These are phyloP conservation scores for Thymelicus acteon DNA, from an alignment of 2,888 invertebrate genomes.

Conservation along the genomic window DNA sequence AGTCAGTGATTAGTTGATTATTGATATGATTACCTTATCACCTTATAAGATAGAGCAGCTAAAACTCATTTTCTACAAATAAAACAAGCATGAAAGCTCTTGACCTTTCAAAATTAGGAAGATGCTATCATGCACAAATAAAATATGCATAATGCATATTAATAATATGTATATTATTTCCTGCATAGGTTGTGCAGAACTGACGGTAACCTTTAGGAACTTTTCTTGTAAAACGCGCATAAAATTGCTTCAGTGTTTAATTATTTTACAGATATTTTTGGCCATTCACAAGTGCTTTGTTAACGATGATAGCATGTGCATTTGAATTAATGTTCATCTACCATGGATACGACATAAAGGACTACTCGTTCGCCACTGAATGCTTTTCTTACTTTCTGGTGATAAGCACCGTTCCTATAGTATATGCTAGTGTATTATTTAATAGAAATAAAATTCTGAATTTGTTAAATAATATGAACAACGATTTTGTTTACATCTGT, in stretches of 20 bases:
- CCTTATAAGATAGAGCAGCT: too few relatives aligned
- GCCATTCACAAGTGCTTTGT: conserved; percentile 48
- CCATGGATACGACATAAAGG: conserved; percentile 40
- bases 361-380: conserved; percentile 63
- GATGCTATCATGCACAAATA: too few relatives aligned
- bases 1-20: too few relatives aligned
- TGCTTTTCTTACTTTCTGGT: conserved; percentile 63
- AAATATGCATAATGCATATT: too few relatives aligned
- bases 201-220: too few relatives aligned
- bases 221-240: too few relatives aligned
- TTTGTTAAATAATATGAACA: conserved; percentile 56
- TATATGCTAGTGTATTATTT: conserved; percentile 50
- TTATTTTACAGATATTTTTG: conserved; percentile 55
- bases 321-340: conserved; percentile 19
- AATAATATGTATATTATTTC: too few relatives aligned
- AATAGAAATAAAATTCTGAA: conserved; percentile 51
- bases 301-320: conserved; percentile 44
- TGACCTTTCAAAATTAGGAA: too few relatives aligned
- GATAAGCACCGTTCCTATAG: conserved; percentile 51
- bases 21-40: too few relatives aligned
- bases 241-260: not conserved
- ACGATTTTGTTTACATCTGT: conserved; percentile 59
- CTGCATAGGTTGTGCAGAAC: too few relatives aligned
- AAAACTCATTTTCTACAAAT: too few relatives aligned
- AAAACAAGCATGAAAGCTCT: too few relatives aligned